Evolutionary conservation across 2,113 vertebrate genomes (phyloP).

Genomic region (Asarcornis scutulata): DNA sequence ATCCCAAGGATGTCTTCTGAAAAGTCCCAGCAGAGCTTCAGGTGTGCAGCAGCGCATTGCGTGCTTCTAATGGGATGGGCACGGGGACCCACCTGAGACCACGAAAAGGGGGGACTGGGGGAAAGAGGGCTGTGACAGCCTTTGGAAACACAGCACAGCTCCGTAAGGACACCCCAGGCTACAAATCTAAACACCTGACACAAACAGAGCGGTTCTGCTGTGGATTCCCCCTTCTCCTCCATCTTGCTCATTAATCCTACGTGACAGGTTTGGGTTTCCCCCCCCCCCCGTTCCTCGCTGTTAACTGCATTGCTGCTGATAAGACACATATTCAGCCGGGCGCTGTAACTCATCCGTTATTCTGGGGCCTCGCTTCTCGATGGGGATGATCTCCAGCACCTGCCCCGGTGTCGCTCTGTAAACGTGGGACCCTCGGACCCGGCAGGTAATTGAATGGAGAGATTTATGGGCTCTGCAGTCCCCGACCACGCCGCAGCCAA

Average conservation of each 20-base stretch:
- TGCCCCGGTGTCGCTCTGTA: not conserved
- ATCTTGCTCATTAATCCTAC: conserved; percentile 41
- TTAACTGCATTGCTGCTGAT: conserved; percentile 9
- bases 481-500: not conserved
- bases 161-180: not conserved
- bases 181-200: not conserved
- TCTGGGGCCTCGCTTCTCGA: accelerated
- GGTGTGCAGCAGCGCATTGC: not conserved
- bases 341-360: not conserved
- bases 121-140: not conserved
- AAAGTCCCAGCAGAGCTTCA: not conserved
- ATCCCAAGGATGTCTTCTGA: not conserved
- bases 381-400: not conserved
- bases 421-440: not conserved
- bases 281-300: not conserved
- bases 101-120: not conserved
- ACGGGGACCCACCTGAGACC: not conserved
- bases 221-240: not conserved
- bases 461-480: conserved; percentile 49
- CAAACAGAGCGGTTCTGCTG: not conserved
- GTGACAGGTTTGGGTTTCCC: not conserved
- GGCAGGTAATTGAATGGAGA: not conserved
- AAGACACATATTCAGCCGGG: conserved; percentile 2
- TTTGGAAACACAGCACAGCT: not conserved
- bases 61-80: not conserved